These are phyloP conservation scores for Trinorchestia longiramus DNA, from an alignment of 1,140 invertebrate species.

Conservation along the genomic window DNA sequence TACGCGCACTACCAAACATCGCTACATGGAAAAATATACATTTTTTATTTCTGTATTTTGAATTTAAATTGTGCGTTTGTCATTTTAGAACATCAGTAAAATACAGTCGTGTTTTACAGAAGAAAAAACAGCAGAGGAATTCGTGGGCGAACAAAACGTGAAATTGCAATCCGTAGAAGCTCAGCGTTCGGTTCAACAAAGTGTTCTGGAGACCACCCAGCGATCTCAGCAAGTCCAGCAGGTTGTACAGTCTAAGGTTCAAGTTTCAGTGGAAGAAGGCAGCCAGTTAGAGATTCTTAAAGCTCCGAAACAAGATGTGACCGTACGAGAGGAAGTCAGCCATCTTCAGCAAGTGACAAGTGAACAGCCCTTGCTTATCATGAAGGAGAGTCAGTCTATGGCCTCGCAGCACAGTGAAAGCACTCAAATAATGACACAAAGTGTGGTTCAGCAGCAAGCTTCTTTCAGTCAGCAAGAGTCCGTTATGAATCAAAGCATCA, in stretches of 20 bases:
- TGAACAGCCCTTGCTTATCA: constrained; percentile 9
- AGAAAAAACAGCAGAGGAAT: constrained; percentile 40
- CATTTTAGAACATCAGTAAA: not conserved
- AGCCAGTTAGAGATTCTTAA: not conserved
- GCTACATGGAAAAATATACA: constrained; percentile 37
- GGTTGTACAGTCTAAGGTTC: not conserved
- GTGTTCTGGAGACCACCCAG: not conserved
- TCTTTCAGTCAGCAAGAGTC: constrained; percentile 20
- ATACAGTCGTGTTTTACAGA: constrained; percentile 4
- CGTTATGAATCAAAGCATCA: constrained; percentile 33
- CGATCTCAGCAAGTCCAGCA: not conserved
- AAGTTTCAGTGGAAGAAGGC: not conserved
- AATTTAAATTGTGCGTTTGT: not conserved
- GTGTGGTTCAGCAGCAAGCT: not conserved
- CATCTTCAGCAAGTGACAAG: constrained; percentile 20
- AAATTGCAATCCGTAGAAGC: not conserved
- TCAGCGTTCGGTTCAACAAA: not conserved
- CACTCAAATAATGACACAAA: not conserved
- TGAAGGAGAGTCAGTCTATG: constrained; percentile 6
- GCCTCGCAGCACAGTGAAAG: not conserved
- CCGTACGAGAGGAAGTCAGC: not conserved
- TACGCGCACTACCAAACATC: constrained; percentile 21
- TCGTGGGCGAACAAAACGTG: constrained; percentile 8
- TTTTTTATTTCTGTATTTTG: not conserved
- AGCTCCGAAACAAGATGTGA: constrained; percentile 25